Conservation (phyloP, 2,888 invertebrate species). For the Lithophane socia region DNA sequence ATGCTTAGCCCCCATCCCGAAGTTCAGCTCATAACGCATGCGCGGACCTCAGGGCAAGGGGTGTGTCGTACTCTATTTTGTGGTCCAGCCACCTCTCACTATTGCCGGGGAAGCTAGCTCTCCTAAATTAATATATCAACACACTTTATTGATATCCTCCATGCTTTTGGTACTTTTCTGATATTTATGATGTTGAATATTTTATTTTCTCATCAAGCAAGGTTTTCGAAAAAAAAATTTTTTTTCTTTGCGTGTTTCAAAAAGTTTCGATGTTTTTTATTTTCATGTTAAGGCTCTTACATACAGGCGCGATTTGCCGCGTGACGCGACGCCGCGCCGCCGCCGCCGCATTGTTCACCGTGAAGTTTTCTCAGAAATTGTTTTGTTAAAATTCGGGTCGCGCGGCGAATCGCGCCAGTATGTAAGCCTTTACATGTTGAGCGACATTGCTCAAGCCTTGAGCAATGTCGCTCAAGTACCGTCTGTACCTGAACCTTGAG, state of each 20-base stretch:
- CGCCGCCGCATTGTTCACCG: too few species aligned
- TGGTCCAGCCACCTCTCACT: conserved; percentile 44
- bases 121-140: conserved; percentile 39
- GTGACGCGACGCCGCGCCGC: too few species aligned
- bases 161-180: conserved; percentile 18
- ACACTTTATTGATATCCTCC: conserved; percentile 43
- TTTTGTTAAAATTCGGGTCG: too few species aligned
- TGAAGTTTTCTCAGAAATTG: too few species aligned
- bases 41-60: conserved; percentile 43
- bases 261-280: neutral
- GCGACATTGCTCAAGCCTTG: neutral
- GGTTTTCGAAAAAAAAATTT: too few species aligned
- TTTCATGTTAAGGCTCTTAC: too few species aligned
- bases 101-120: conserved; percentile 37
- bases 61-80: conserved; percentile 57
- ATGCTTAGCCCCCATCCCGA: conserved; percentile 14
- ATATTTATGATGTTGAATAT: conserved; percentile 29
- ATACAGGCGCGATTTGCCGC: too few species aligned
- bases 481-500: too few species aligned
- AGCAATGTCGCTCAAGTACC: too few species aligned
- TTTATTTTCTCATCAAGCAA: conserved; percentile 25
- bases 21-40: conserved; percentile 47
- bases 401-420: too few species aligned
- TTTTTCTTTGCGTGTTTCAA: conserved; percentile 5
- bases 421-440: neutral